Percentiles rank a stretch among this genome's conserved stretches.
Evolutionary conservation across 2,888 invertebrate species (phyloP).

Genomic region (Germaria angustata): DNA sequence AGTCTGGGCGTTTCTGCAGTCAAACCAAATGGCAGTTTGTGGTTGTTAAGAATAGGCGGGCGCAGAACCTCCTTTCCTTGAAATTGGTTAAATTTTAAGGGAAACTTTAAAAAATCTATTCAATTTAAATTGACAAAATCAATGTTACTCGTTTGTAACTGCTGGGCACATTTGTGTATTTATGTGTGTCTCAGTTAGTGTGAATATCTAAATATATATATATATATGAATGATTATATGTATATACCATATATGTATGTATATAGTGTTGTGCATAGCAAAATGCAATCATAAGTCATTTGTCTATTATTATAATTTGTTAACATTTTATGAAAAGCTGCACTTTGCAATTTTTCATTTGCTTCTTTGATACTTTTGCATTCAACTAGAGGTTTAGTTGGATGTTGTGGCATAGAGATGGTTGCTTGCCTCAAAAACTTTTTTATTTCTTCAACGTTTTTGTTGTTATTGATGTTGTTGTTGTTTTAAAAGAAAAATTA

Average conservation of each 20-base stretch:
- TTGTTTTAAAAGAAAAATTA: constrained; percentile 39
- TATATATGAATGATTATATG: background rate
- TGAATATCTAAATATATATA: background rate
- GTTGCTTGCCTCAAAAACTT: constrained; percentile 34
- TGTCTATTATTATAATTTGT: constrained; percentile 67
- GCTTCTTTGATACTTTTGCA: background rate
- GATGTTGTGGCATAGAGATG: background rate
- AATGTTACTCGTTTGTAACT: background rate
- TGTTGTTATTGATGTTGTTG: constrained; percentile 31
- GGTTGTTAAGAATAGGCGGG: too few relatives aligned
- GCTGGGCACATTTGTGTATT: background rate
- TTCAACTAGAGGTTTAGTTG: constrained; percentile 29
- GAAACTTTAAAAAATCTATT: background rate
- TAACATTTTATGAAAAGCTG: constrained; percentile 62
- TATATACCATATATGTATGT: background rate
- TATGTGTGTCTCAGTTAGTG: background rate
- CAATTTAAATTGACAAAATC: background rate
- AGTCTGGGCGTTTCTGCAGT: too few relatives aligned
- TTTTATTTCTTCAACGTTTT: constrained; percentile 18
- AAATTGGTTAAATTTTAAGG: too few relatives aligned
- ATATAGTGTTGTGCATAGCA: constrained; percentile 31
- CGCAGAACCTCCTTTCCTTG: too few relatives aligned
- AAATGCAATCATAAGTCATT: constrained; percentile 67
- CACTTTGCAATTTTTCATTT: constrained; percentile 21
- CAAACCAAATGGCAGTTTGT: too few relatives aligned